phyloP scores from a whole-genome alignment of 2,888 invertebrate species.

The Parnassius apollo region DNA sequence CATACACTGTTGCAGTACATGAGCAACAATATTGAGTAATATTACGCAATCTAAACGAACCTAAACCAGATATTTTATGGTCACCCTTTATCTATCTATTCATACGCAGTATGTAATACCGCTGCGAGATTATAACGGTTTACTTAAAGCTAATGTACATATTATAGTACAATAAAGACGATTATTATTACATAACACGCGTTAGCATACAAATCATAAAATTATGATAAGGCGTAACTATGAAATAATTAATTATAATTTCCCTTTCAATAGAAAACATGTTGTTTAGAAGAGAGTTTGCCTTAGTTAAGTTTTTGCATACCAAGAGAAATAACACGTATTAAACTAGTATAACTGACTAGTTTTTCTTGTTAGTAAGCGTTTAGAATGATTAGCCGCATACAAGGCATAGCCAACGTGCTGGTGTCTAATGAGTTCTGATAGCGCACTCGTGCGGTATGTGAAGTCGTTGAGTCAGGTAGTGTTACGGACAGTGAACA shows the following conservation, averaged over 20 bases:
- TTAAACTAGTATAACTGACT: slow-evolving; percentile 8
- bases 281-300: slow-evolving; percentile 20
- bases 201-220: background rate
- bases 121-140: too few species aligned
- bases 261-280: slow-evolving; percentile 6
- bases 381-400: slow-evolving; percentile 20
- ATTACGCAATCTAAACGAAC: too few species aligned
- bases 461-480: background rate
- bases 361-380: slow-evolving; percentile 16
- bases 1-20: too few species aligned
- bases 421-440: slow-evolving; percentile 7
- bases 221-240: background rate
- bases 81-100: too few species aligned
- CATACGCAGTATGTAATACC: too few species aligned
- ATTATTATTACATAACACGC: too few species aligned
- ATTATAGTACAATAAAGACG: too few species aligned
- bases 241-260: background rate
- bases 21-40: too few species aligned
- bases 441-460: slow-evolving; percentile 2
- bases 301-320: slow-evolving; percentile 14
- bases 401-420: background rate
- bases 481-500: too few species aligned
- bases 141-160: too few species aligned
- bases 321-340: slow-evolving; percentile 5
- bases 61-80: too few species aligned